Evolutionary conservation across 2,797 vertebrate genomes (phyloP), one percentile per base, ranked within the genome.

Genomic region (Cirrhinus mrigala): DNA sequence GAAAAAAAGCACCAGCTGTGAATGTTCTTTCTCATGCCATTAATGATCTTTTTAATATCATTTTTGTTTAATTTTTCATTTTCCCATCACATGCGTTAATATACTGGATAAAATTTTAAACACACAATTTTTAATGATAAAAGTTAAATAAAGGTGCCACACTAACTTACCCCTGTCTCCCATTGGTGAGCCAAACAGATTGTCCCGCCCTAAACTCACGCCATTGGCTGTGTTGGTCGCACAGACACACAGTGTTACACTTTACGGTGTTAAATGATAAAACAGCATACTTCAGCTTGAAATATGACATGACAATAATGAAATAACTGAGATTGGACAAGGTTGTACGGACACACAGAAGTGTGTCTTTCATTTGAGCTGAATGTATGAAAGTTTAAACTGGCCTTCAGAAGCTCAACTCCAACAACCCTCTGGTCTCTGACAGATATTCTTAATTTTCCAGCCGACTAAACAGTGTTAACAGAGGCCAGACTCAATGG

Each of bases 371-470:
- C 29, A 64, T 62, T 22, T 22, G 37, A 4, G 64, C 22, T 68
- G 15, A 56, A 15, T 15, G 33, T 50, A 29, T 44, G 73, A 69
- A 40, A 20, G 48, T 68, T 33, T 50, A 29, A 54, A 58, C 27
- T 27, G 44, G 3, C 27, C 20, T 22, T 29, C 27, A 64, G 27
- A 27, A 71, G 33, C 29, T 69, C 24, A 69, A 20, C 68, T 64
- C 10, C 22, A 64, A 69, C 24, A 22, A 73, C 8, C 27, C 24
- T 66, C 27, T 33, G 2, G 20, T 91, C 90, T 76, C 24, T 64
- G 84, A 66, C 69, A 78, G 24, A 81, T 90, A 88, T 77, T 92
- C 87, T 92, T 93, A 90, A 94, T 94, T 94, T 95, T 94, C 92
- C 90, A 92, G 88, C 90, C 92, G 93, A 90, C 88, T 93, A 91